These are phyloP conservation scores for Yponomeuta sedellus DNA, from an alignment of 2,888 invertebrate species.

Conservation along the genomic window DNA sequence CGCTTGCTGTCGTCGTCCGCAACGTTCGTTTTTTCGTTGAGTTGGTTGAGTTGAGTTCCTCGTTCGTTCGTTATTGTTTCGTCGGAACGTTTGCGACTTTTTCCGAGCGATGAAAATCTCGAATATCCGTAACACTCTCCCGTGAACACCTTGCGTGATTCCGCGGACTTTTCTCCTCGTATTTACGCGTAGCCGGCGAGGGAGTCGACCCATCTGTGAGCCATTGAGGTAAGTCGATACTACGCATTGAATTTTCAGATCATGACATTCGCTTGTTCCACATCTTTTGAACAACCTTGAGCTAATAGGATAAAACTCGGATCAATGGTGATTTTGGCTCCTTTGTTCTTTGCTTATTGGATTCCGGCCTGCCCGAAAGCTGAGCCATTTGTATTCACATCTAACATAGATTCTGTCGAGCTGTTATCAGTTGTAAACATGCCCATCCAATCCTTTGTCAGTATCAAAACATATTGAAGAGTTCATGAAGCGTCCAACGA, in stretches of 20 bases:
- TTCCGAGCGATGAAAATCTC: slow-evolving; percentile 48
- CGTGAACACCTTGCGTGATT: slow-evolving; percentile 43
- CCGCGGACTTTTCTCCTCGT: slow-evolving; percentile 36
- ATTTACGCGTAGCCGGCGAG: slow-evolving; percentile 37
- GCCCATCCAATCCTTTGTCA: background rate
- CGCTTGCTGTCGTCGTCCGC: too few relatives aligned
- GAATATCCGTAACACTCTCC: slow-evolving; percentile 36
- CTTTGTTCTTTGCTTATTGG: slow-evolving; percentile 43
- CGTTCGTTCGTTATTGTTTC: slow-evolving; percentile 42
- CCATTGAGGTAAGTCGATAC: slow-evolving; percentile 47
- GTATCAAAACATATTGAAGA: background rate
- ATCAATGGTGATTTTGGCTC: slow-evolving; percentile 35
- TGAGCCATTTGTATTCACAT: background rate
- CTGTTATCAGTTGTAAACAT: background rate
- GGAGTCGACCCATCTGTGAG: slow-evolving; percentile 20
- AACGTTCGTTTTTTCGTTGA: slow-evolving; percentile 49
- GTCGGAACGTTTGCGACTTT: slow-evolving; percentile 46
- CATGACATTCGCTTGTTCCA: slow-evolving; percentile 44
- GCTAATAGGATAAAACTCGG: slow-evolving; percentile 35
- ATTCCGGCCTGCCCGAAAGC: background rate
- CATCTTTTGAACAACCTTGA: slow-evolving; percentile 60
- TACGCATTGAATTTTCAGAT: slow-evolving; percentile 54
- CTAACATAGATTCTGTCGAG: background rate
- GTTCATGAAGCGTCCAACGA: background rate
- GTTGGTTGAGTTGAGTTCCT: too few relatives aligned